Base-by-base conservation (phyloP, 2,797 vertebrate genomes). In the Aphelocoma californica region DNA sequence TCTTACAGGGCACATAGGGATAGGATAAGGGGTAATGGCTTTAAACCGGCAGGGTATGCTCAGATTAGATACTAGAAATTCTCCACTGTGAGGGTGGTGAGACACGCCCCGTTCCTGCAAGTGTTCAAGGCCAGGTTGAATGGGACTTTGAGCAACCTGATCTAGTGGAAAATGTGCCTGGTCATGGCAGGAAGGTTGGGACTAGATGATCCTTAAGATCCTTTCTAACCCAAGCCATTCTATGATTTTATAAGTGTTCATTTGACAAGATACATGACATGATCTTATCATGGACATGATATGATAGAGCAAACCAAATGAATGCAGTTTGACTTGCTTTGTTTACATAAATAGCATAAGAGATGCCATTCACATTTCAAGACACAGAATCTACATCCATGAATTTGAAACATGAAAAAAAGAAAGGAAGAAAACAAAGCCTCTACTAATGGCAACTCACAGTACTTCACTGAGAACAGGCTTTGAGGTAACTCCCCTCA, bases 21-120 rank as follows among this genome's bases (percentile, higher is more conserved):
- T 7, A 79, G 58, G 45, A 42, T 45, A 47, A 60, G 40, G 16
- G 21, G 2, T 32, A 66, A 60, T 36, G n/a, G 18, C 34, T 71
- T 71, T 78, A 31, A 58, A 53, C n/a, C 34, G 18, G 17, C 31
- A 60, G 53, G 15, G 10, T 53, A 58, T 26, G 28, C 25, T 44
- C n/a, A 70, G 79, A 53, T 65, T 34, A 71, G 14, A 28, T 36
- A 65, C 17, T 24, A 28, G 19, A 72, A 84, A 47, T 34, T 53
- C 60, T 79, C 72, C 40, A 42, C 18, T 34, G 7, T 20, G 45
- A 66, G 23, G 6, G 25, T 32, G 40, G 18, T 53, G 45, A 60
- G 34, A 66, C 65, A 71, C 0, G 0, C 26, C 73, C 53, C 4
- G 1, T 47, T 15, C 26, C 34, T 32, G 34, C 6, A 26, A 28